Evolutionary conservation across 2,113 vertebrate genomes (phyloP).

Genomic region (Psilopsiagon aymara): DNA sequence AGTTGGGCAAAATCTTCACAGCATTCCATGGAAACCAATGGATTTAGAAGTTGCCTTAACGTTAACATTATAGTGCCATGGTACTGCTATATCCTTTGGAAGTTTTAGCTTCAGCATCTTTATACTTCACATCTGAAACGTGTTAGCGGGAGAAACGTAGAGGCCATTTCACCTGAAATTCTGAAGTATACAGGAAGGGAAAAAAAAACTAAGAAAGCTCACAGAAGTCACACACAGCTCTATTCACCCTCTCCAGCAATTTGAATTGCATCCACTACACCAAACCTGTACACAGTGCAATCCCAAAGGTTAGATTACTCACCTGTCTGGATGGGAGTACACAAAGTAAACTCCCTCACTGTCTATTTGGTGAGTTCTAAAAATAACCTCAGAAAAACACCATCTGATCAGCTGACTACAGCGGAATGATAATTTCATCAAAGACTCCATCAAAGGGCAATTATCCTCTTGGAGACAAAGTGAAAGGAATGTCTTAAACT

Average conservation of each 20-base stretch:
- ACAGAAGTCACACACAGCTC: neutral
- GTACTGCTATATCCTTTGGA: neutral
- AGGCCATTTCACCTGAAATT: neutral
- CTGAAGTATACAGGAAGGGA: neutral
- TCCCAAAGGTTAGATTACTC: neutral
- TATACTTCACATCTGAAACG: neutral
- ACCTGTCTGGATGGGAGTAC: neutral
- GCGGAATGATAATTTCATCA: neutral
- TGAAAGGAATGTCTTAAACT: neutral
- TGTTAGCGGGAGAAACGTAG: neutral
- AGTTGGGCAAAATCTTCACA: neutral
- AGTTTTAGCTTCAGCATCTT: neutral
- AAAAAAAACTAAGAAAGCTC: neutral
- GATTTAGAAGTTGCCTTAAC: neutral
- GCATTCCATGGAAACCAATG: neutral
- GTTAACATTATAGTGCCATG: accelerated
- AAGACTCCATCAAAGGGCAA: neutral
- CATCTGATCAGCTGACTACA: neutral
- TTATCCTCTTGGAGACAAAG: neutral
- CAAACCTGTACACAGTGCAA: neutral
- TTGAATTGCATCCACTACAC: neutral
- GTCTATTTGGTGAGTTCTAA: neutral
- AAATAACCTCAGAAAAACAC: neutral
- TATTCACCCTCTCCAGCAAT: neutral
- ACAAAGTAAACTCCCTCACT: neutral